Evolutionary conservation across 2,888 invertebrate species (phyloP).

Genomic region (Thymelicus sylvestris): DNA sequence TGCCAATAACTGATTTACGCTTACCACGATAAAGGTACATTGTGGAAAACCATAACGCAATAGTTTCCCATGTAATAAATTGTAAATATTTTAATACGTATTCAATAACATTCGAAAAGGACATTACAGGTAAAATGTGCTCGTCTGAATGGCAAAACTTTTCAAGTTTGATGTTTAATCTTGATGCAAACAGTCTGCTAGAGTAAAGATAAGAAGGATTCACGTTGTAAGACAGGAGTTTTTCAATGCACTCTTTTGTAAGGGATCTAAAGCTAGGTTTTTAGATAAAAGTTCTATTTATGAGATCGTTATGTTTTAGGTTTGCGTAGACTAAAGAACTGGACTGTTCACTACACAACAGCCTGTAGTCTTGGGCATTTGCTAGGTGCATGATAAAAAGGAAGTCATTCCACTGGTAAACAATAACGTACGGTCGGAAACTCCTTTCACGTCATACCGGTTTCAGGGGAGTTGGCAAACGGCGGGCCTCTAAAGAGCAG

Average conservation of each 20-base stretch:
- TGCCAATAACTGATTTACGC: background rate
- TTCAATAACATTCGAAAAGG: background rate
- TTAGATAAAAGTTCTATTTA: background rate
- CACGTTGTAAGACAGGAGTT: background rate
- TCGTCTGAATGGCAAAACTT: too few species aligned
- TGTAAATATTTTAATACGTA: background rate
- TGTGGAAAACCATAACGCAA: background rate
- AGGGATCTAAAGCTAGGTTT: background rate
- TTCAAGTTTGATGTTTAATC: background rate
- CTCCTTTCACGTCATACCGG: constrained; percentile 72
- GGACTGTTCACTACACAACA: constrained; percentile 8
- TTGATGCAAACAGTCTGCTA: constrained; percentile 5
- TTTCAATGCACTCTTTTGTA: background rate
- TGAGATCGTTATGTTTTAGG: background rate
- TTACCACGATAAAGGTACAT: background rate
- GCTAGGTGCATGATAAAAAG: constrained; percentile 66
- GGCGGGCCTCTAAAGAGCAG: constrained; percentile 68
- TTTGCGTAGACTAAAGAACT: constrained; percentile 6
- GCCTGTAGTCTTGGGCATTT: constrained; percentile 44
- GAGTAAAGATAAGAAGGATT: background rate
- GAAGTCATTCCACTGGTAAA: constrained; percentile 78
- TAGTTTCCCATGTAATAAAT: background rate
- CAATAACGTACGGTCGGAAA: constrained; percentile 77
- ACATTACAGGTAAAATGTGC: background rate
- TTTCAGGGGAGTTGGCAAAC: constrained; percentile 70